Base-by-base conservation (phyloP, 2,113 vertebrate genomes). In the Engystomops pustulosus region DNA sequence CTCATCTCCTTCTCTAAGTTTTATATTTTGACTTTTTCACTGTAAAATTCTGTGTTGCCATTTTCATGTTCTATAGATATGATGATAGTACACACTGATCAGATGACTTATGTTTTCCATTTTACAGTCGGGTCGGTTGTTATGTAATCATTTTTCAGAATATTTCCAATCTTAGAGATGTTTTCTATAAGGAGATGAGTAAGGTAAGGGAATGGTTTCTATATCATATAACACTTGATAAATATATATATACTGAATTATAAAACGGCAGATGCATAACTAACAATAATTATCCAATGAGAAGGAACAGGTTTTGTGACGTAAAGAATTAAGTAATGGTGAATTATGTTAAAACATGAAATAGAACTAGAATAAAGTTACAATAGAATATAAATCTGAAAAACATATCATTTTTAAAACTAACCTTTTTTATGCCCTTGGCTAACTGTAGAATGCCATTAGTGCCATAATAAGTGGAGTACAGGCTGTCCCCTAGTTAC, bases 121-220 rank as follows among this genome's bases (percentile, higher is more conserved):
- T 6, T 80, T 85, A 11, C 77, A 98, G 98, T 89, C 98, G 97
- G 12, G 91, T 98, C n/a, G 95, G 95, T 88, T 98, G 97, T 89
- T 98, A 98, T 1, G 87, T 96, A 74, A 89, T 94, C 6, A 94
- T 98, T 81, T 98, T 98, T 91, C 96, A 97, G 85, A 94, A 96
- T 86, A 89, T 98, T 86, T 95, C 96, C 86, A 95, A 93, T 86
- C 86, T 97, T 87, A 93, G 94, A 0, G 96, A 96, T 0, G 93
- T 93, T 88, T 98, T 99, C 93, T 95, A 95, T 84, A 96, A 95
- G 74, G 98, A 99, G 88, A 96, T 96, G 94, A 94, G 91, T 89
- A 94, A 94, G 93, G 98, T 98, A 86, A 81, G 87, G 6, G 9
- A 3, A 78, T 25, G 9, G 20, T 12, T 23, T 77, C 32, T 51